A percentile compares a stretch with the other conserved stretches of the same genome.
These are phyloP conservation scores for Cantharis rustica DNA, from an alignment of 2,888 invertebrate genomes.

Conservation along the genomic window DNA sequence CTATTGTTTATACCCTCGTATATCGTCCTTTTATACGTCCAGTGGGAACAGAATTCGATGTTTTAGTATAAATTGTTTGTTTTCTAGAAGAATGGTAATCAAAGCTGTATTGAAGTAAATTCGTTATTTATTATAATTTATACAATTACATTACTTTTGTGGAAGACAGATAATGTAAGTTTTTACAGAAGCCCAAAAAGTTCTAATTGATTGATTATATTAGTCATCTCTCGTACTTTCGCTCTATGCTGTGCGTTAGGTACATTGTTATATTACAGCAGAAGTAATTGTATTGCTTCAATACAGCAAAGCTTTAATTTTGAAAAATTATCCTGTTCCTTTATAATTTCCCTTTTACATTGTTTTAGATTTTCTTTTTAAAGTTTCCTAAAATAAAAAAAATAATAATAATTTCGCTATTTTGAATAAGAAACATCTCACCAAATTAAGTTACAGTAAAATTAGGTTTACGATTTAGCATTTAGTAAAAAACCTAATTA, in stretches of 20 bases:
- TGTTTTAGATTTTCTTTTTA: not conserved
- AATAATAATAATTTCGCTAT: not conserved
- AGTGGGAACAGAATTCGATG: slow-evolving; percentile 26
- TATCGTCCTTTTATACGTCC: slow-evolving; percentile 32
- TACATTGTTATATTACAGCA: not conserved
- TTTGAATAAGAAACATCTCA: not conserved
- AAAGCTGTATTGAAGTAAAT: not conserved
- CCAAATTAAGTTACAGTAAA: not conserved
- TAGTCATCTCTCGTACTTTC: not conserved
- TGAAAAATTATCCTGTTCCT: not conserved
- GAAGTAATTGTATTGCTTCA: not conserved
- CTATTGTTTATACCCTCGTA: slow-evolving; percentile 36
- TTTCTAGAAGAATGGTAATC: slow-evolving; percentile 21
- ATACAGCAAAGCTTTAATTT: not conserved
- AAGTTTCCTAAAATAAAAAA: not conserved
- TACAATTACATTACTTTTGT: not conserved
- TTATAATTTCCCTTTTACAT: not conserved
- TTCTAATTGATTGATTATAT: not conserved
- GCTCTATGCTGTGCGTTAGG: not conserved
- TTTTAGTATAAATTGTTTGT: slow-evolving; percentile 29
- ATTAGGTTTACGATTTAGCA: not conserved
- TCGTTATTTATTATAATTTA: not conserved
- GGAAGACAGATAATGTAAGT: not conserved
- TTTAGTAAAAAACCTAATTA: not conserved
- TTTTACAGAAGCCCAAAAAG: not conserved